phyloP scores from a whole-genome alignment of 2,888 invertebrate species.

The Emmelina monodactyla region DNA sequence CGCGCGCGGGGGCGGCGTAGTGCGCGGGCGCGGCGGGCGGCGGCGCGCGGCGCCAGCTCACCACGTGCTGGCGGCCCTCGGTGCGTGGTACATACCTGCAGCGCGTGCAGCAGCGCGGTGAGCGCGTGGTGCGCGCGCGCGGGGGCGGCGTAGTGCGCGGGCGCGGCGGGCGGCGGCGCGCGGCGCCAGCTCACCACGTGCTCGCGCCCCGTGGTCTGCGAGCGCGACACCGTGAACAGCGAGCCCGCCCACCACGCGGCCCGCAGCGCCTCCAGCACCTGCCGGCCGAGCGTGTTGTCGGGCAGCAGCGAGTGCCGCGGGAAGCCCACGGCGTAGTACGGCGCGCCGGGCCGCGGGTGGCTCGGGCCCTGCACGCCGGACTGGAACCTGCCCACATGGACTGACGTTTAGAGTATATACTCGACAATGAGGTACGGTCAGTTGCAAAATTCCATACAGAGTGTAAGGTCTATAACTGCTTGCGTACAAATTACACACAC shows the following conservation, averaged over 20 bases:
- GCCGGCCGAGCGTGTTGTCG: constrained; percentile 81
- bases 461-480: too few species aligned
- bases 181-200: constrained; percentile 89
- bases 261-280: constrained; percentile 77
- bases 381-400: constrained; percentile 84
- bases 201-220: constrained; percentile 88
- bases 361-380: constrained; percentile 83
- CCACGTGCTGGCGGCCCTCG: constrained; percentile 89
- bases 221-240: constrained; percentile 86
- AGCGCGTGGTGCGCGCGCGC: constrained; percentile 18
- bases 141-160: constrained; percentile 26
- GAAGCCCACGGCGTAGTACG: constrained; percentile 90
- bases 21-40: constrained; percentile 30
- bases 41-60: constrained; percentile 76
- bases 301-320: constrained; percentile 85
- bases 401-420: too few species aligned
- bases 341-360: constrained; percentile 82
- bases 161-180: constrained; percentile 31
- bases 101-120: constrained; percentile 17
- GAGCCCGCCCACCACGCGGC: constrained; percentile 84
- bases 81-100: constrained; percentile 65
- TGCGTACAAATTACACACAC: too few species aligned
- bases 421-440: too few species aligned
- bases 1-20: constrained; percentile 23
- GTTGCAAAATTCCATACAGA: too few species aligned